phyloP scores from a whole-genome alignment of 2,888 invertebrate species.

The Andrena dorsata region DNA sequence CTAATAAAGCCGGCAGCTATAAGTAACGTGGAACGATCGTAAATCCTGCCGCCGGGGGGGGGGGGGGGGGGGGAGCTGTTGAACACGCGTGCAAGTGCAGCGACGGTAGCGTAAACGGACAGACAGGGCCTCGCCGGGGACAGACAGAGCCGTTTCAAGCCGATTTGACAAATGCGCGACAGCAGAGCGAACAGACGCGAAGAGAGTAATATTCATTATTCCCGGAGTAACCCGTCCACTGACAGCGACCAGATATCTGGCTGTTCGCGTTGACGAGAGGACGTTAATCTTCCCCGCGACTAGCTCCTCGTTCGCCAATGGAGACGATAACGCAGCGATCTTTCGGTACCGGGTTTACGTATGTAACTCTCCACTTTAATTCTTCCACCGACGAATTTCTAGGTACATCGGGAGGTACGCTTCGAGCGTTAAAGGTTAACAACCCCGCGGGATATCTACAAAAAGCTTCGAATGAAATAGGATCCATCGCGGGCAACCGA shows the following conservation, averaged over 20 bases:
- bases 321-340: not conserved
- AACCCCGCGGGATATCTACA: not conserved
- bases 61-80: conserved; percentile 25
- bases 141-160: conserved; percentile 21
- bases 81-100: conserved; percentile 47
- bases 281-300: conserved; percentile 5
- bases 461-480: not conserved
- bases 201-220: conserved; percentile 24
- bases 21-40: conserved; percentile 71
- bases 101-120: conserved; percentile 43
- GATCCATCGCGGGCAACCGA: not conserved
- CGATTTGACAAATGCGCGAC: conserved; percentile 48
- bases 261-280: conserved; percentile 8
- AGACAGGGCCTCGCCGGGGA: not conserved
- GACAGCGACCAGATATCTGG: conserved; percentile 17
- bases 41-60: conserved; percentile 58
- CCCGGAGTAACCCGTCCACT: conserved; percentile 19
- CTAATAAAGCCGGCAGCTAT: conserved; percentile 69
- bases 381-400: too few species aligned
- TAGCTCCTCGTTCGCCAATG: not conserved
- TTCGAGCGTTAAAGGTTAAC: not conserved
- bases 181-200: not conserved
- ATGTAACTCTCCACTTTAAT: not conserved
- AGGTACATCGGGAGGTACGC: too few species aligned
- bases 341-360: not conserved